Percentiles rank a stretch among this genome's conserved stretches.
Evolutionary conservation across 1,140 invertebrate genomes (phyloP).

Genomic region (Leguminivora glycinivorella): DNA sequence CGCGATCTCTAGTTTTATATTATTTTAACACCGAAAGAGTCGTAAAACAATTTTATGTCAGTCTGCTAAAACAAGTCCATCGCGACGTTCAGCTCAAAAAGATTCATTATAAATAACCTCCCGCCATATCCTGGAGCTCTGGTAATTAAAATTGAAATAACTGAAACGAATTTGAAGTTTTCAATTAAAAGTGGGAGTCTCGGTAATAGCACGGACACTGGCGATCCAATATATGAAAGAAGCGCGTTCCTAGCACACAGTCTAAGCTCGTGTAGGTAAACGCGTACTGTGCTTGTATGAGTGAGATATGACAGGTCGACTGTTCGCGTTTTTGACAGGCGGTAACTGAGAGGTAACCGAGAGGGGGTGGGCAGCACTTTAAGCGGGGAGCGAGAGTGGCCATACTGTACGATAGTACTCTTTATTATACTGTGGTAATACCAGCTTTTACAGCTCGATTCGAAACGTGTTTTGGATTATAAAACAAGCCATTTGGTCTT

Average conservation of each 20-base stretch:
- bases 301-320: no score
- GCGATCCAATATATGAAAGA: no score
- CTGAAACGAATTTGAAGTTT: conserved; percentile 51
- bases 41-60: conserved; percentile 43
- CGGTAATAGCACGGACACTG: no score
- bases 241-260: no score
- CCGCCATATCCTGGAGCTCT: conserved; percentile 45
- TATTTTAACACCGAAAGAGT: conserved; percentile 13
- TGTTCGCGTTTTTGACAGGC: no score
- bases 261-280: no score
- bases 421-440: no score
- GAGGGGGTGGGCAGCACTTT: no score
- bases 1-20: conserved; percentile 20
- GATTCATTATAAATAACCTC: conserved; percentile 72
- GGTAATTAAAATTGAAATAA: conserved; percentile 67
- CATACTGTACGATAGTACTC: no score
- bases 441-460: conserved; percentile 40
- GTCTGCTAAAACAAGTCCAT: conserved; percentile 51
- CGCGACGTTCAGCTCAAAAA: conserved; percentile 47
- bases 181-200: conserved; percentile 43
- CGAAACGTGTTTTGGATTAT: conserved; percentile 6
- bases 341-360: no score
- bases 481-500: not conserved
- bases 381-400: no score
- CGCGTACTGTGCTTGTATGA: no score